Conservation (phyloP, 2,797 vertebrate genomes). For the Molothrus ater region DNA sequence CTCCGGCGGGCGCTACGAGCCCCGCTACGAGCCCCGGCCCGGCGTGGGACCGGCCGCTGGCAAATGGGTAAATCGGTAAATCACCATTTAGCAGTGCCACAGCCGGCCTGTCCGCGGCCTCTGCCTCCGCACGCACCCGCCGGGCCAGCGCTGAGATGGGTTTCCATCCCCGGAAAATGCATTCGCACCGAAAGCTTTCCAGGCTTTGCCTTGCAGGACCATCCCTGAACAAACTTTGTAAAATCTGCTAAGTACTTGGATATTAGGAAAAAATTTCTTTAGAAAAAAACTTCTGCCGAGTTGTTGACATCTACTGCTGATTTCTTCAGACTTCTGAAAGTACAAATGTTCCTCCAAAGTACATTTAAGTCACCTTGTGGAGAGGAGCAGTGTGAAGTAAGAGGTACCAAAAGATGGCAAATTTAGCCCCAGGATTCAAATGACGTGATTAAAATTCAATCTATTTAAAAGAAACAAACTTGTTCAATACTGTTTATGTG, state of each 20-base stretch:
- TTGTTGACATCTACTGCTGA: background rate
- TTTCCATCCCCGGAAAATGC: background rate
- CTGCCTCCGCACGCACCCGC: background rate
- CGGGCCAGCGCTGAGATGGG: fast-evolving
- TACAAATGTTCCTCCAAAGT: background rate
- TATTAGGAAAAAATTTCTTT: background rate
- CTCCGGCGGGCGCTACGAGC: background rate
- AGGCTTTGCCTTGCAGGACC: background rate
- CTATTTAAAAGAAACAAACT: background rate
- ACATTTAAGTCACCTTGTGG: background rate
- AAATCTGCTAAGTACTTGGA: background rate
- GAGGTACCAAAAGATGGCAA: background rate
- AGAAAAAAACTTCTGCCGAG: background rate
- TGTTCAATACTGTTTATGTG: background rate
- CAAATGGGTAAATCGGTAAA: no score
- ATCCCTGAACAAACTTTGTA: no score
- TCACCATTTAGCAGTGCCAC: fast-evolving
- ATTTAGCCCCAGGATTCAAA: background rate
- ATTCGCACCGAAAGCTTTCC: fast-evolving
- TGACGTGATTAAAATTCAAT: background rate
- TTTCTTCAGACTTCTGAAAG: background rate
- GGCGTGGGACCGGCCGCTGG: background rate
- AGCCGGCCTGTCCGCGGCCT: no score
- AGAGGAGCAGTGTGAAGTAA: background rate
- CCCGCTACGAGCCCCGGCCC: fast-evolving